phyloP scores from a whole-genome alignment of 2,888 invertebrate species.

The Lycaena phlaeas region DNA sequence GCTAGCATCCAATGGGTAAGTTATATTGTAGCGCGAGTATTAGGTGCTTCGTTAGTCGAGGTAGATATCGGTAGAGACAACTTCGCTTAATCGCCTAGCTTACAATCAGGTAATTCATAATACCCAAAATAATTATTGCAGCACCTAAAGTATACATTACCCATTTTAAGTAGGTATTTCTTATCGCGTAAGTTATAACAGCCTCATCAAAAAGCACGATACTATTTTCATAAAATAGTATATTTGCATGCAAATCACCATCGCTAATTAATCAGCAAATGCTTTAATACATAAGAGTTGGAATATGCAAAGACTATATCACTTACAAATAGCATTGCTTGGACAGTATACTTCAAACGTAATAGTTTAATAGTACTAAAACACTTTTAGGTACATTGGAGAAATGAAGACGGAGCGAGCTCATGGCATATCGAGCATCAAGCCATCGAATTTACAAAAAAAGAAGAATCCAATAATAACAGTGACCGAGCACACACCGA shows the following conservation, averaged over 20 bases:
- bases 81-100: slow-evolving; percentile 5
- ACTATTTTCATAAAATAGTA: neutral
- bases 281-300: no score
- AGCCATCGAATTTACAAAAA: slow-evolving; percentile 69
- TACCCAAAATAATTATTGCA: no score
- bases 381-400: slow-evolving; percentile 76
- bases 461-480: slow-evolving; percentile 96
- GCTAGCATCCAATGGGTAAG: slow-evolving; percentile 86
- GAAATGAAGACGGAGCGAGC: slow-evolving; percentile 77
- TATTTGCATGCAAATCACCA: neutral
- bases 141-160: no score
- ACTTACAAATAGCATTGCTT: neutral
- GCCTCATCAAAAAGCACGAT: neutral
- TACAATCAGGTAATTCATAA: neutral
- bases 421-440: slow-evolving; percentile 65
- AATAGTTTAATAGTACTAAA: neutral
- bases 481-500: slow-evolving; percentile 95
- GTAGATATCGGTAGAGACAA: slow-evolving; percentile 1
- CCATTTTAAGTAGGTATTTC: neutral
- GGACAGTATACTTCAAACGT: slow-evolving; percentile 5
- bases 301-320: no score
- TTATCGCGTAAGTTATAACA: neutral
- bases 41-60: slow-evolving; percentile 45
- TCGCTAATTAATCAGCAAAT: neutral
- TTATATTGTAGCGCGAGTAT: slow-evolving; percentile 41